These are phyloP conservation scores for Macroglossus sobrinus DNA, from an alignment of 2,113 vertebrate species.

Conservation along the genomic window DNA sequence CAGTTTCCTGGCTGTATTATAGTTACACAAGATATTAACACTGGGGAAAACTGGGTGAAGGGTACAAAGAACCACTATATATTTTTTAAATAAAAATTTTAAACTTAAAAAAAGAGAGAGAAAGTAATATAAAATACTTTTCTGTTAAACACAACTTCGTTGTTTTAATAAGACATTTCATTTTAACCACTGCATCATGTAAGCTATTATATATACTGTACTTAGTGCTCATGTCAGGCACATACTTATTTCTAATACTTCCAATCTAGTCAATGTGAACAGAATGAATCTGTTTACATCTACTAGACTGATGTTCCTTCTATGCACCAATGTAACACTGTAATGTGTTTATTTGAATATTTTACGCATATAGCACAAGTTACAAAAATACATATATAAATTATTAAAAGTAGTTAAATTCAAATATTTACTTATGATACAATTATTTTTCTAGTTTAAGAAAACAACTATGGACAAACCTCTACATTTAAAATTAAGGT, in stretches of 20 bases:
- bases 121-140: not conserved
- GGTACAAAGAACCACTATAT: not conserved
- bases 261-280: not conserved
- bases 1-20: not conserved
- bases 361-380: not conserved
- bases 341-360: not conserved
- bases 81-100: not conserved
- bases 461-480: not conserved
- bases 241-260: not conserved
- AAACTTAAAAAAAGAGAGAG: not conserved
- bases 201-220: not conserved
- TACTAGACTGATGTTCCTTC: not conserved
- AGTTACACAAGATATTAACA: not conserved
- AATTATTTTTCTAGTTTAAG: not conserved
- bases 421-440: not conserved
- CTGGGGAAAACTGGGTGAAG: not conserved
- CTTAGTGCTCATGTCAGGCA: not conserved
- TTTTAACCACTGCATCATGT: not conserved
- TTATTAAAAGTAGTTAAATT: not conserved
- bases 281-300: not conserved
- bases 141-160: not conserved
- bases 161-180: not conserved
- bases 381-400: not conserved
- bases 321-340: not conserved
- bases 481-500: not conserved